Evolutionary conservation across 2,888 invertebrate genomes (phyloP).

Genomic region (Drosophila barbarae): DNA sequence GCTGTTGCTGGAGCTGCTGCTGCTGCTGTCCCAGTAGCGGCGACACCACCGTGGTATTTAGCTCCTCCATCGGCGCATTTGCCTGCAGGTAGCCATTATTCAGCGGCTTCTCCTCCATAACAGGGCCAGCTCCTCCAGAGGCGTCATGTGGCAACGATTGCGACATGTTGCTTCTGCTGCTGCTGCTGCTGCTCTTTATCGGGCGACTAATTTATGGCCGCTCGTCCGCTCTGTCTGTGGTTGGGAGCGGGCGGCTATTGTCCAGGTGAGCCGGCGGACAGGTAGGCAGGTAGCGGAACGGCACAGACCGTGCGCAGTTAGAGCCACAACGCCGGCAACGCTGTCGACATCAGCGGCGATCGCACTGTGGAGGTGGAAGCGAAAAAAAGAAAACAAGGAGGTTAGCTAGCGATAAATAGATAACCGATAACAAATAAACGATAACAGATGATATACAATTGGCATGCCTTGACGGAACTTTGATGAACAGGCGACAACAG

Average conservation of each 20-base stretch:
- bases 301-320: conserved; percentile 31
- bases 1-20: conserved; percentile 29
- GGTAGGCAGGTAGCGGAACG: conserved; percentile 9
- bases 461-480: neutral
- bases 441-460: conserved; percentile 8
- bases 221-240: conserved; percentile 3
- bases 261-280: conserved; percentile 10
- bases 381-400: neutral
- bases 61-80: conserved; percentile 40
- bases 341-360: conserved; percentile 37
- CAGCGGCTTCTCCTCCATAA: conserved; percentile 57
- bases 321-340: conserved; percentile 36
- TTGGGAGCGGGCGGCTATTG: neutral
- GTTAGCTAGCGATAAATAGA: neutral
- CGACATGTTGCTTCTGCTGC: conserved; percentile 12
- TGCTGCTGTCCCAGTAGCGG: conserved; percentile 60
- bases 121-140: neutral
- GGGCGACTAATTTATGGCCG: conserved; percentile 33
- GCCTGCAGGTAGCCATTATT: conserved; percentile 79
- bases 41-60: conserved; percentile 61
- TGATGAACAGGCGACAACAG: conserved; percentile 1
- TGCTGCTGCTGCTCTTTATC: conserved; percentile 13
- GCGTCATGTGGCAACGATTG: conserved; percentile 16
- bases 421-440: neutral
- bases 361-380: conserved; percentile 10